Conservation (phyloP, 2,888 invertebrate species). For the Teleiodes luculella region DNA sequence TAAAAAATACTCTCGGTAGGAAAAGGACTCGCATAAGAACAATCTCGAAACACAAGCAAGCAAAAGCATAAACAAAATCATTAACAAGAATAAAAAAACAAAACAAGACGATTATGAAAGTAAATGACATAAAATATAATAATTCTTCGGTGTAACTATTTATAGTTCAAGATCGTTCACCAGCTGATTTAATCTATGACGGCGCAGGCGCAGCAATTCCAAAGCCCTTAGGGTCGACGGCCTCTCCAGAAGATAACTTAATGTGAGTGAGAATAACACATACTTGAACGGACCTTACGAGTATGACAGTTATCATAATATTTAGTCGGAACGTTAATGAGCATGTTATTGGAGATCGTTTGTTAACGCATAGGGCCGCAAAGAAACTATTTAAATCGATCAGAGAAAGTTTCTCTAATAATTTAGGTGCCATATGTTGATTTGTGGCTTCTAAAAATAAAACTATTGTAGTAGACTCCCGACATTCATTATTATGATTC, state of each 20-base stretch:
- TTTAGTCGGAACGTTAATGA: conserved; percentile 38
- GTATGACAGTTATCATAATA: conserved; percentile 50
- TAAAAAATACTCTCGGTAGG: too few relatives aligned
- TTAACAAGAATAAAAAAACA: too few relatives aligned
- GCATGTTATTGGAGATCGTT: conserved; percentile 20
- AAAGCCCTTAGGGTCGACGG: conserved; percentile 48
- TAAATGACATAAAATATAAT: not conserved
- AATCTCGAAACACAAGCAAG: too few relatives aligned
- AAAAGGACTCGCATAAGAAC: too few relatives aligned
- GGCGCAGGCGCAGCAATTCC: conserved; percentile 35
- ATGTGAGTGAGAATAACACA: conserved; percentile 53
- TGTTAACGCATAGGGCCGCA: not conserved
- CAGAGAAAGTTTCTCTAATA: not conserved
- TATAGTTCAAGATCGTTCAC: not conserved
- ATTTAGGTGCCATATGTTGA: not conserved
- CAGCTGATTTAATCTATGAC: conserved; percentile 27
- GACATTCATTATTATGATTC: too few relatives aligned
- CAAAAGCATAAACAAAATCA: too few relatives aligned
- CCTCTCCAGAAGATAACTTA: conserved; percentile 49
- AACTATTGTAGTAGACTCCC: too few relatives aligned
- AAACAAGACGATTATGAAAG: too few relatives aligned
- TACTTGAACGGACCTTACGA: conserved; percentile 39
- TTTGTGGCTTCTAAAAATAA: too few relatives aligned
- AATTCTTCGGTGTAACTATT: not conserved
- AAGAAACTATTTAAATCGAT: conserved; percentile 7